phyloP scores from a whole-genome alignment of 1,140 invertebrate species.

The Macrobrachium nipponense region DNA sequence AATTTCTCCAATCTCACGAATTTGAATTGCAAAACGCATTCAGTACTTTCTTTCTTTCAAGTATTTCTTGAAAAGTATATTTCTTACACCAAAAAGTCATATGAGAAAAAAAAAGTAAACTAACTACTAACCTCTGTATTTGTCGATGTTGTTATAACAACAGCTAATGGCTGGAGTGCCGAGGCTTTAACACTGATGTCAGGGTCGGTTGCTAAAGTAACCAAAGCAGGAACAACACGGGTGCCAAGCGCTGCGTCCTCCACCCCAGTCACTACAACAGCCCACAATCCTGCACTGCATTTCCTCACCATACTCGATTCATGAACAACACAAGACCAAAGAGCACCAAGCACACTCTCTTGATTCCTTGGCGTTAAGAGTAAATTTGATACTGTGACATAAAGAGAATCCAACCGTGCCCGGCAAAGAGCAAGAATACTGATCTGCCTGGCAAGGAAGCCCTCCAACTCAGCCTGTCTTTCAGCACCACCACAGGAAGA shows the following conservation, averaged over 20 bases:
- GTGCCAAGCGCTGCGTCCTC: constrained; percentile 74
- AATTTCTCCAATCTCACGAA: too few relatives aligned
- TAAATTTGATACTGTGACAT: constrained; percentile 61
- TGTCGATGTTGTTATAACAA: constrained; percentile 26
- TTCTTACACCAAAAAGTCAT: background rate
- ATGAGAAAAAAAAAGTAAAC: background rate
- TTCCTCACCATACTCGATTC: constrained; percentile 28
- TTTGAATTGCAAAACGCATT: too few relatives aligned
- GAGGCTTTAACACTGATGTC: constrained; percentile 72
- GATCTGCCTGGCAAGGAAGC: too few relatives aligned
- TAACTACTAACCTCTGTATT: constrained; percentile 28
- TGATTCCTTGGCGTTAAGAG: constrained; percentile 70
- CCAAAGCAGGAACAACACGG: constrained; percentile 77
- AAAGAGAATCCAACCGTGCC: too few relatives aligned
- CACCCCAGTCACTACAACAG: constrained; percentile 73
- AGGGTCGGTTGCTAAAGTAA: constrained; percentile 78
- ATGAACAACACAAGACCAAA: constrained; percentile 58
- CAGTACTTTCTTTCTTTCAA: too few relatives aligned
- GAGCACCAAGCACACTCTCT: constrained; percentile 63
- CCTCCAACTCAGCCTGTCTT: constrained; percentile 26
- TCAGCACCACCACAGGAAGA: constrained; percentile 38
- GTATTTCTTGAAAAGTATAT: background rate
- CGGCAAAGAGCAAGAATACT: background rate
- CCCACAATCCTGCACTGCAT: constrained; percentile 74
- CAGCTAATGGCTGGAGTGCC: constrained; percentile 76